These are phyloP conservation scores for Acleris cristana DNA, from an alignment of 2,888 invertebrate species.

Conservation along the genomic window DNA sequence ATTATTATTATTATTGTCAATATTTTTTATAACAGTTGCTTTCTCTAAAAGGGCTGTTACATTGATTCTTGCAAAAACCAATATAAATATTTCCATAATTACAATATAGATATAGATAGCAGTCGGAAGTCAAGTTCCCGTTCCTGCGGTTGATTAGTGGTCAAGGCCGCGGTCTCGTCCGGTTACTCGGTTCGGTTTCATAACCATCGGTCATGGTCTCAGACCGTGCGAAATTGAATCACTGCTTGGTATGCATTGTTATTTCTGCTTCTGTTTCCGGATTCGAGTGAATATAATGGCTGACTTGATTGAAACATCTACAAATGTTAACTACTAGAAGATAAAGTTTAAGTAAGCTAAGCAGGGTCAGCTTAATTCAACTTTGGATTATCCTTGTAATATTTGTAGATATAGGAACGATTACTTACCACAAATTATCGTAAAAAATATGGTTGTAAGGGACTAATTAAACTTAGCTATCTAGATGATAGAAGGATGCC, in stretches of 20 bases:
- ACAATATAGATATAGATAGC: conserved; percentile 8
- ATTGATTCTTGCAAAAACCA: too few species aligned
- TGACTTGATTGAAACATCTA: neutral
- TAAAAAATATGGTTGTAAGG: too few species aligned
- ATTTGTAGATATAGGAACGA: too few species aligned
- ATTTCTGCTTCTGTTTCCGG: conserved; percentile 21
- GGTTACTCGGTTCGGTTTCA: conserved; percentile 14
- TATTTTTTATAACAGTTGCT: too few species aligned
- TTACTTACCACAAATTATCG: too few species aligned
- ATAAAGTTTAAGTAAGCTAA: too few species aligned
- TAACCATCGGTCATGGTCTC: conserved; percentile 35
- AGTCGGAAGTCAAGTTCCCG: conserved; percentile 31
- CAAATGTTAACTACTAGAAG: neutral
- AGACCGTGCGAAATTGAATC: conserved; percentile 35
- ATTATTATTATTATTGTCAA: too few species aligned
- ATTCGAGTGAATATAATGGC: neutral
- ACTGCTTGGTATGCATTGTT: conserved; percentile 9
- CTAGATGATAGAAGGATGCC: too few species aligned
- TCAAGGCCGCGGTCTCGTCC: conserved; percentile 35
- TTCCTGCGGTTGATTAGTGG: conserved; percentile 35
- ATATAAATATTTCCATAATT: neutral
- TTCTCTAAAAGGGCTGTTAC: too few species aligned
- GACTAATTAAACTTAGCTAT: too few species aligned
- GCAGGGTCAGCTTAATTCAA: too few species aligned
- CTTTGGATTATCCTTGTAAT: too few species aligned